phyloP scores from a whole-genome alignment of 2,113 vertebrate genomes.

The Alexandromys fortis region DNA sequence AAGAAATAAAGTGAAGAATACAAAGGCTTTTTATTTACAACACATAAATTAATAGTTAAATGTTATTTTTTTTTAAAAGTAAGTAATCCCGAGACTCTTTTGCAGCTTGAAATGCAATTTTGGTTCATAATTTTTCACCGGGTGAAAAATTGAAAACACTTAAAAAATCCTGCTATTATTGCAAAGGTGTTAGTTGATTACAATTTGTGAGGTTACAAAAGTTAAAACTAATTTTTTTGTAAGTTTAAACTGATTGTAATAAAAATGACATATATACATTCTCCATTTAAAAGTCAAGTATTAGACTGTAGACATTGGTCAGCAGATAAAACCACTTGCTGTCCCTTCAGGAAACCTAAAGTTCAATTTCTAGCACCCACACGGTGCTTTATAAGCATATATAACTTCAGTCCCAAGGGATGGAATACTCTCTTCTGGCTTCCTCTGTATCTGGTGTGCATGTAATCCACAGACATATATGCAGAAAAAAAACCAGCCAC shows the following conservation, averaged over 20 bases:
- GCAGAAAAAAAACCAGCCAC: neutral
- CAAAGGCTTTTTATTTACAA: neutral
- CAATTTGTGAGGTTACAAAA: neutral
- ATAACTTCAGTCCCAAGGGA: neutral
- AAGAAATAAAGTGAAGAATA: neutral
- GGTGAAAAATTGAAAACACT: neutral
- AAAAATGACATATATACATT: neutral
- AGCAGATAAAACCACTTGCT: neutral
- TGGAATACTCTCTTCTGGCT: neutral
- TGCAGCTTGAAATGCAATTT: neutral
- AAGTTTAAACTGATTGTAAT: constrained; percentile 1
- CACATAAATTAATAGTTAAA: neutral
- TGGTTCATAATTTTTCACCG: neutral
- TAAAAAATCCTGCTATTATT: neutral
- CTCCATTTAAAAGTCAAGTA: neutral
- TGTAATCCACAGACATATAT: neutral
- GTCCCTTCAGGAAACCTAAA: neutral
- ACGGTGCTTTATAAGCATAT: no score
- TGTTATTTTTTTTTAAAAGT: neutral
- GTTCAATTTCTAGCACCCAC: neutral
- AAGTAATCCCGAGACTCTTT: neutral
- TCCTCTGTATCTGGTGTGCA: neutral
- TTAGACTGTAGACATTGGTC: no score
- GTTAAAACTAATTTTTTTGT: neutral
- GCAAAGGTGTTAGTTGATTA: neutral